Base-by-base conservation (phyloP, 1,140 invertebrate genomes). In the Tetranychus cinnabarinus region DNA sequence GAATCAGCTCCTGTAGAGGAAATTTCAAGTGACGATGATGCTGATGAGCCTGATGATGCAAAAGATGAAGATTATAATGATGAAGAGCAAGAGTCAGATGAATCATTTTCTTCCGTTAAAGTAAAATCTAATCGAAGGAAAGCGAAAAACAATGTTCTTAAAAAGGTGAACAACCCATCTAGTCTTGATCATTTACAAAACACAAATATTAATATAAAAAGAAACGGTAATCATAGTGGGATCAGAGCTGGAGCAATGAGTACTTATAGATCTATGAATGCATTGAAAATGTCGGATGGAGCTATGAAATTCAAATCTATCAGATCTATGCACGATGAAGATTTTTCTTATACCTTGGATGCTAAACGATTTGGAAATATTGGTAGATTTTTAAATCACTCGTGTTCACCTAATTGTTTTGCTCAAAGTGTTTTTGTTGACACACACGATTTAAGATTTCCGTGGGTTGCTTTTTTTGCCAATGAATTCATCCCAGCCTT, bases 361-460 rank as follows among this genome's bases (percentile, higher is more conserved):
- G 88, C 88, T 2, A 83, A 83, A 2, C 73, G 77, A 64, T 81
- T 83, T 69, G 90, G 90, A 10, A 95, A 95, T 73, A 77, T 90
- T 0, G 85, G 88, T 0, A 88, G 92, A 72, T 95, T 95, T 71
- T 89, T 96, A 12, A 96, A 97, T 75, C 90, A 95, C 72, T 91
- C 87, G 0, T 96, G 91, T 74, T 84, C 90, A 67, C 90, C 92
- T 0, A 97, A 96, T 74, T 71, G 90, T n/a, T 83, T 80, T 0
- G 87, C 95, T 7, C 93, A 84, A 75, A 85, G 84, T 1, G 87
- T 92, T 7, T 96, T 87, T 86, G 84, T 89, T 31, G 81, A 96
- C 69, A 88, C 85, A 64, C 71, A 91, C 1, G 88, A 96, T 73
- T 82, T 84, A 0, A 83, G 88, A 69, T 70, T 96, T 36, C 90